Evolutionary conservation across 2,797 vertebrate genomes (phyloP).

Genomic region (Crenuchus spilurus): DNA sequence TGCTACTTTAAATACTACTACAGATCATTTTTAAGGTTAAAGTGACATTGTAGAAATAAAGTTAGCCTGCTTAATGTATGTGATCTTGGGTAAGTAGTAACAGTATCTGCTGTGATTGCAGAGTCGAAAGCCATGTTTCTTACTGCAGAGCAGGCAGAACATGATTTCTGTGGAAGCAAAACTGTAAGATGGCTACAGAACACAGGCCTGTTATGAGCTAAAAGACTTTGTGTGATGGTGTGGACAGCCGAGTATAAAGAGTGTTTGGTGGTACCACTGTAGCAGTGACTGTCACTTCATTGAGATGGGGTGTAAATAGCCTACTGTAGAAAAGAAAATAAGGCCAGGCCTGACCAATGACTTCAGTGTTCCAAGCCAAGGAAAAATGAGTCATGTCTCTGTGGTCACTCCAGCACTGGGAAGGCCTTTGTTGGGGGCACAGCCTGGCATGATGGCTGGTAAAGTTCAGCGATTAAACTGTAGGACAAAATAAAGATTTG

Average conservation of each 20-base stretch:
- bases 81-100: too few relatives aligned
- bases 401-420: slow-evolving; percentile 13
- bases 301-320: slow-evolving; percentile 10
- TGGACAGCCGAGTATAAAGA: neutral
- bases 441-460: neutral
- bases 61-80: too few relatives aligned
- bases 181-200: neutral
- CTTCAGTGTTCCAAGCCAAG: slow-evolving; percentile 48
- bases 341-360: slow-evolving; percentile 36
- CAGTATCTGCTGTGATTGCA: too few relatives aligned
- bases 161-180: neutral
- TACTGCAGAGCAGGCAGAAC: too few relatives aligned
- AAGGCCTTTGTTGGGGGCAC: slow-evolving; percentile 17
- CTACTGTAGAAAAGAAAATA: slow-evolving; percentile 40
- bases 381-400: slow-evolving; percentile 55
- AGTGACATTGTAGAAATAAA: too few relatives aligned
- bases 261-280: slow-evolving; percentile 17
- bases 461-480: neutral
- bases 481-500: too few relatives aligned
- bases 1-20: too few relatives aligned
- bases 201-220: neutral
- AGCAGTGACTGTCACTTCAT: neutral
- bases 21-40: too few relatives aligned
- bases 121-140: too few relatives aligned
- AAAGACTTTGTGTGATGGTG: neutral